Evolutionary conservation across 2,888 invertebrate species (phyloP).

Genomic region (Ormyrus rosae): DNA sequence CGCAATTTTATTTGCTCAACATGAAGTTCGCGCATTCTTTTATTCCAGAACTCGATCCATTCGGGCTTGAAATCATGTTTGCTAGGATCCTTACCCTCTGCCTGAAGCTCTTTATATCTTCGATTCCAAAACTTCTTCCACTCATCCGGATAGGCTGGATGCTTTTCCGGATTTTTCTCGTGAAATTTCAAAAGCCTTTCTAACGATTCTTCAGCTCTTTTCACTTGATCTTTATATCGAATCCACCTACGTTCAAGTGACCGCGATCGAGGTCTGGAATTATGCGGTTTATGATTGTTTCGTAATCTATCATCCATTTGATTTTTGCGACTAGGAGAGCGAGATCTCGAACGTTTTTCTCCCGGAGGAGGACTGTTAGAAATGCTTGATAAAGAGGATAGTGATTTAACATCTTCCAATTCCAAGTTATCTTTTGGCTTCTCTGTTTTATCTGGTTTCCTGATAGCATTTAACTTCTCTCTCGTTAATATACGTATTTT

Average conservation of each 20-base stretch:
- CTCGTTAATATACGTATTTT: conserved; percentile 73
- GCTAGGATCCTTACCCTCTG: conserved; percentile 85
- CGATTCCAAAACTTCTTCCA: conserved; percentile 94
- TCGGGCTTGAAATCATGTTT: conserved; percentile 92
- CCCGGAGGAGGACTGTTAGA: conserved; percentile 76
- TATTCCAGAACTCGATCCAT: conserved; percentile 92
- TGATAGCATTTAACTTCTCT: conserved; percentile 68
- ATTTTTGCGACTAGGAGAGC: conserved; percentile 62
- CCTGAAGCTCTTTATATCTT: conserved; percentile 87
- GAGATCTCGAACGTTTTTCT: conserved; percentile 67
- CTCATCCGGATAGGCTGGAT: conserved; percentile 91
- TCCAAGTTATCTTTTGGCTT: conserved; percentile 65
- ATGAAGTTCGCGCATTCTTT: conserved; percentile 87
- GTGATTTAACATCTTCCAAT: conserved; percentile 74
- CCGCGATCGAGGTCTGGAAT: conserved; percentile 63
- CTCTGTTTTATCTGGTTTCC: conserved; percentile 62
- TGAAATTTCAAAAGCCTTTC: conserved; percentile 84
- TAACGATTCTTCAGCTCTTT: conserved; percentile 78
- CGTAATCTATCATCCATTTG: conserved; percentile 61
- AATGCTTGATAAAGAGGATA: conserved; percentile 78
- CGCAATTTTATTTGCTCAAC: conserved; percentile 82
- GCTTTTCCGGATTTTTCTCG: conserved; percentile 91
- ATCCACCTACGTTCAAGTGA: conserved; percentile 77
- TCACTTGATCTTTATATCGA: conserved; percentile 76
- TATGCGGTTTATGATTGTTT: conserved; percentile 52